Conservation (phyloP, 1,140 invertebrate genomes). For the Acromyrmex heyeri region DNA sequence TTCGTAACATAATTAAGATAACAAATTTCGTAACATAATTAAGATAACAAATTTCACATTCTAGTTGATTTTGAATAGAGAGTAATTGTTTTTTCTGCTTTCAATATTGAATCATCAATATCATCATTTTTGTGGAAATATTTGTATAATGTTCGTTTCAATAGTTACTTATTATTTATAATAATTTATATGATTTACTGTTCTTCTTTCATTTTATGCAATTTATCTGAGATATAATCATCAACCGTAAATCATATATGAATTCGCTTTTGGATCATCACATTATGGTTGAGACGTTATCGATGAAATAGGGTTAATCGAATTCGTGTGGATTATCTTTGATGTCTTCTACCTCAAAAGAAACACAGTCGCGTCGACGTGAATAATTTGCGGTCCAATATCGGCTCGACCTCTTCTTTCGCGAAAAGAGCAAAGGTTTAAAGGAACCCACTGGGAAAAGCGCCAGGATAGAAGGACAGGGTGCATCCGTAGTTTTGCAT, state of each 20-base stretch:
- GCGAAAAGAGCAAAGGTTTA: slow-evolving; percentile 57
- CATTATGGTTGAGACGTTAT: slow-evolving; percentile 14
- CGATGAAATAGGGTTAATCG: slow-evolving; percentile 63
- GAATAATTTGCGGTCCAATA: slow-evolving; percentile 69
- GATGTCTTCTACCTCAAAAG: slow-evolving; percentile 60
- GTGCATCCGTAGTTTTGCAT: slow-evolving; percentile 46
- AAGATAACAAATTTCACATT: not conserved
- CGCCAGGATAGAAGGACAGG: slow-evolving; percentile 34
- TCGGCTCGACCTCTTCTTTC: slow-evolving; percentile 58
- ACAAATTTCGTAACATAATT: not conserved
- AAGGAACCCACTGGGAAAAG: slow-evolving; percentile 38
- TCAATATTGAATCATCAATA: not conserved
- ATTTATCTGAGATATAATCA: not conserved
- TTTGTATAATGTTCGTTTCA: too few relatives aligned
- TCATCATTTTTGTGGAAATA: not conserved
- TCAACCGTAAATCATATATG: not conserved
- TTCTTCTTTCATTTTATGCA: not conserved
- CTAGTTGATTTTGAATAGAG: not conserved
- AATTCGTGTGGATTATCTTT: slow-evolving; percentile 61
- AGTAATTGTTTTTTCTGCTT: not conserved
- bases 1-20: not conserved
- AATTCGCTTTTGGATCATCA: not conserved
- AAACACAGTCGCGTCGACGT: slow-evolving; percentile 60
- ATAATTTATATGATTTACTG: not conserved
- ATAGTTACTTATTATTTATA: too few relatives aligned